These are phyloP conservation scores for Chelidonichthys spinosus DNA, from an alignment of 2,797 vertebrate species.

Conservation along the genomic window DNA sequence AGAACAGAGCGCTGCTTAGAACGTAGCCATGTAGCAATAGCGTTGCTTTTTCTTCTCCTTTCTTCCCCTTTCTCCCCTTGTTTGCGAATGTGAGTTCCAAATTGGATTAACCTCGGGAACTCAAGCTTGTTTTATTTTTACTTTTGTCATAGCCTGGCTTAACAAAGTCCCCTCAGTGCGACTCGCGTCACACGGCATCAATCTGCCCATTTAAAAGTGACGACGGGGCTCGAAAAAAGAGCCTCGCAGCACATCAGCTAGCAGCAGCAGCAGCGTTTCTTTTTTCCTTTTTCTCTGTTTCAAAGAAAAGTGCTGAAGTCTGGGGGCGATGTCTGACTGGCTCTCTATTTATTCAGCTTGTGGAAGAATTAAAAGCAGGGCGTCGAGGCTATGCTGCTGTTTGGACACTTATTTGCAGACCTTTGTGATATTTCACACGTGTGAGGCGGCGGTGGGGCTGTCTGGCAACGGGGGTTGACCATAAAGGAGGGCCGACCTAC, in stretches of 20 bases:
- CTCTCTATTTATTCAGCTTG: constrained; percentile 79
- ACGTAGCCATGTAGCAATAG: constrained; percentile 39
- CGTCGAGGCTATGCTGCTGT: constrained; percentile 53
- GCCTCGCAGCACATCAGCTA: constrained; percentile 26
- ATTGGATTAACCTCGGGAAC: constrained; percentile 50
- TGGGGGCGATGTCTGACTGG: constrained; percentile 36
- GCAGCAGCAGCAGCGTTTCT: constrained; percentile 31
- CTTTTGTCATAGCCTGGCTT: constrained; percentile 30
- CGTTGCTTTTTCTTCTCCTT: constrained; percentile 20
- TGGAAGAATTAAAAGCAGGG: constrained; percentile 66
- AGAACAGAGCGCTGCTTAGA: constrained; percentile 72
- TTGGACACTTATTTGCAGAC: constrained; percentile 75
- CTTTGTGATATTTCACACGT: constrained; percentile 78
- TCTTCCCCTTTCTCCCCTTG: constrained; percentile 29
- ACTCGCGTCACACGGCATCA: constrained; percentile 53
- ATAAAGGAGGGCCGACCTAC: constrained; percentile 29
- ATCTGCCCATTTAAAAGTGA: constrained; percentile 35
- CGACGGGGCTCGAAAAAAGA: constrained; percentile 31
- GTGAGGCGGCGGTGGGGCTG: constrained; percentile 52
- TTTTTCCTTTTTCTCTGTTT: constrained; percentile 21
- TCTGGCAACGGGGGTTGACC: constrained; percentile 58
- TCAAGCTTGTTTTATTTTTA: constrained; percentile 61
- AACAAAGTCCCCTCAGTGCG: constrained; percentile 41
- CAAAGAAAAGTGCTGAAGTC: constrained; percentile 32
- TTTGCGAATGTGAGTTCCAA: constrained; percentile 51